Evolutionary conservation across 1,140 invertebrate species (phyloP).

Genomic region (Zaprionus africanus): DNA sequence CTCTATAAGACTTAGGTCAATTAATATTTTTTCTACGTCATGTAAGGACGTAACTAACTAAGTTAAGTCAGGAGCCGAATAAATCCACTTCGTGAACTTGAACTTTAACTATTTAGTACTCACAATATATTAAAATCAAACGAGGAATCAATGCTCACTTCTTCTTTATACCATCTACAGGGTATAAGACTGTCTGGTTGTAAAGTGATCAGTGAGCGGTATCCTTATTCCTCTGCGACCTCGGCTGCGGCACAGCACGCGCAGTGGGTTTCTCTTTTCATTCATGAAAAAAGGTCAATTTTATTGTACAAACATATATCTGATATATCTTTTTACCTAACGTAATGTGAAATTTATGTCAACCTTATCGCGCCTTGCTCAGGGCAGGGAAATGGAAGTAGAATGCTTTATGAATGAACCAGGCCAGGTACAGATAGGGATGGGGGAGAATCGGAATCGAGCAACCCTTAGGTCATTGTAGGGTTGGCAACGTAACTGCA

Average conservation of each 20-base stretch:
- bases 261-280: slow-evolving; percentile 51
- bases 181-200: background rate
- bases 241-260: slow-evolving; percentile 28
- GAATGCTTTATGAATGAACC: slow-evolving; percentile 64
- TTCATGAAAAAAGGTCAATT: slow-evolving; percentile 63
- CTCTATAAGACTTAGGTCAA: too few species aligned
- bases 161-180: background rate
- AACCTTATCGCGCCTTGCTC: slow-evolving; percentile 69
- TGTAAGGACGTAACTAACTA: too few species aligned
- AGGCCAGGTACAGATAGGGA: slow-evolving; percentile 45
- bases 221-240: background rate
- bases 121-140: background rate
- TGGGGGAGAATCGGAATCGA: slow-evolving; percentile 12
- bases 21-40: too few species aligned
- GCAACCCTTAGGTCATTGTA: background rate
- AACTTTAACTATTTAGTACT: too few species aligned
- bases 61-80: too few species aligned
- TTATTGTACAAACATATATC: slow-evolving; percentile 11
- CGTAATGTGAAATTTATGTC: slow-evolving; percentile 77
- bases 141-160: background rate
- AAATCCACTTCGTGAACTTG: too few species aligned
- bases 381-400: slow-evolving; percentile 40
- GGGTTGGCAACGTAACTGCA: slow-evolving; percentile 44
- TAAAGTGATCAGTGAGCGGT: too few species aligned
- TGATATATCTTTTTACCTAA: slow-evolving; percentile 41